Percentiles rank a stretch among this genome's conserved stretches.
Evolutionary conservation across 2,113 vertebrate genomes (phyloP).

Genomic region (Oryzias curvinotus): DNA sequence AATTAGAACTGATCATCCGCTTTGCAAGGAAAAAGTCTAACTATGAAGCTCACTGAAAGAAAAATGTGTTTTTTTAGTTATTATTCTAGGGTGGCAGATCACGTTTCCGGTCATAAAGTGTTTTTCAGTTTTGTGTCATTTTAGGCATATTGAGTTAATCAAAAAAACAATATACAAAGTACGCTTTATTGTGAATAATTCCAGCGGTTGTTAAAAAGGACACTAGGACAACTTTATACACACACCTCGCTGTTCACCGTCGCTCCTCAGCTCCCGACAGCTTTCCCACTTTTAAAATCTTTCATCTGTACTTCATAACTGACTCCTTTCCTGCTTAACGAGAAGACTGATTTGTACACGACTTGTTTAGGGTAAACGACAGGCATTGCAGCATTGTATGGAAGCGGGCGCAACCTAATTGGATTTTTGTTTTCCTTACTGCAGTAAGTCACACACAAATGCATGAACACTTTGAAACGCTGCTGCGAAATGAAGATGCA

Average conservation of each 20-base stretch:
- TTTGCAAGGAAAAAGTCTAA: constrained; percentile 39
- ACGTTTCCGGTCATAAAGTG: constrained; percentile 15
- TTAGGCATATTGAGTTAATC: neutral
- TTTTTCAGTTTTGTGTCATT: neutral
- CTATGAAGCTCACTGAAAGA: constrained; percentile 42
- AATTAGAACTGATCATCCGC: constrained; percentile 18
- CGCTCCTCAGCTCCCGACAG: constrained; percentile 3
- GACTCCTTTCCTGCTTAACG: constrained; percentile 30
- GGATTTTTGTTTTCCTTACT: neutral
- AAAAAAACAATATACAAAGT: neutral
- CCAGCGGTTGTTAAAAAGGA: too few species aligned
- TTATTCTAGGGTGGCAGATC: constrained; percentile 16
- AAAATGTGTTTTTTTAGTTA: constrained; percentile 29
- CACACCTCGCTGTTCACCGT: constrained; percentile 1
- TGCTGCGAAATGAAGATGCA: constrained; percentile 12
- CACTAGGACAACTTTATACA: constrained; percentile 8
- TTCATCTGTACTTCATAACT: constrained; percentile 38
- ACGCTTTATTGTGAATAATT: too few species aligned
- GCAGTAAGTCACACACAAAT: neutral
- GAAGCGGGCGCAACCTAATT: too few species aligned
- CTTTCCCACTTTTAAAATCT: constrained; percentile 18
- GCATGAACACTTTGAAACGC: neutral
- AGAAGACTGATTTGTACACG: constrained; percentile 34
- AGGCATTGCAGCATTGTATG: too few species aligned
- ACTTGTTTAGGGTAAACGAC: constrained; percentile 23